Percentiles rank a stretch among this genome's conserved stretches.
phyloP scores from a whole-genome alignment of 2,113 vertebrate genomes.

The Antigone vipio region DNA sequence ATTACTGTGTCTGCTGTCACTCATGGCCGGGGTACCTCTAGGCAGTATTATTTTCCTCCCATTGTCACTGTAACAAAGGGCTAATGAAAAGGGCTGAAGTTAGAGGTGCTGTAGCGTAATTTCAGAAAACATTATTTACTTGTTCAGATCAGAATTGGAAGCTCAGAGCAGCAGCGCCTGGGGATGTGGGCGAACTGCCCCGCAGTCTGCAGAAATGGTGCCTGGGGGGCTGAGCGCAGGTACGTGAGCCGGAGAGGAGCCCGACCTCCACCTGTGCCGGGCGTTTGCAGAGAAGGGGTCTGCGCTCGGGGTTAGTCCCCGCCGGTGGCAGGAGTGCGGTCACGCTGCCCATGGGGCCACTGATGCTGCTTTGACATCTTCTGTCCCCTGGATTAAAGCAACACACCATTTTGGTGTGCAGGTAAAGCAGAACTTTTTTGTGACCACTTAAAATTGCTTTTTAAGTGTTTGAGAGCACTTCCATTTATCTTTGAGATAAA shows the following conservation, averaged over 20 bases:
- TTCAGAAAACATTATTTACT: background rate
- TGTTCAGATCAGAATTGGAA: background rate
- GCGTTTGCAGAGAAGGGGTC: no score
- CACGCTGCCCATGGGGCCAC: background rate
- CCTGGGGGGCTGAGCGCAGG: rapidly evolving
- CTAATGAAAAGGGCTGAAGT: background rate
- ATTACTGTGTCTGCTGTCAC: conserved; percentile 1
- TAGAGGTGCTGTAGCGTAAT: background rate
- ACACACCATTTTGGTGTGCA: background rate
- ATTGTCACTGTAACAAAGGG: background rate
- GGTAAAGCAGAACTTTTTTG: background rate
- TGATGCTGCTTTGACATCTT: background rate
- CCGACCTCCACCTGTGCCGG: background rate
- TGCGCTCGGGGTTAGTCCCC: background rate
- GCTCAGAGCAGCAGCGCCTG: rapidly evolving
- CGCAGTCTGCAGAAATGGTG: background rate
- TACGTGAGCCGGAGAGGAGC: no score
- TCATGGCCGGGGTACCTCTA: background rate
- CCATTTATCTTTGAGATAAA: background rate
- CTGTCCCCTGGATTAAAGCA: background rate
- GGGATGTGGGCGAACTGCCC: background rate
- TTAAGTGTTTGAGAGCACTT: background rate
- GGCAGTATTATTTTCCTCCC: background rate
- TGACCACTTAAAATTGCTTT: background rate
- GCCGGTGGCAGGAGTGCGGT: background rate